Base-by-base conservation (phyloP, 2,888 invertebrate species). In the Oxytorus armatus region DNA sequence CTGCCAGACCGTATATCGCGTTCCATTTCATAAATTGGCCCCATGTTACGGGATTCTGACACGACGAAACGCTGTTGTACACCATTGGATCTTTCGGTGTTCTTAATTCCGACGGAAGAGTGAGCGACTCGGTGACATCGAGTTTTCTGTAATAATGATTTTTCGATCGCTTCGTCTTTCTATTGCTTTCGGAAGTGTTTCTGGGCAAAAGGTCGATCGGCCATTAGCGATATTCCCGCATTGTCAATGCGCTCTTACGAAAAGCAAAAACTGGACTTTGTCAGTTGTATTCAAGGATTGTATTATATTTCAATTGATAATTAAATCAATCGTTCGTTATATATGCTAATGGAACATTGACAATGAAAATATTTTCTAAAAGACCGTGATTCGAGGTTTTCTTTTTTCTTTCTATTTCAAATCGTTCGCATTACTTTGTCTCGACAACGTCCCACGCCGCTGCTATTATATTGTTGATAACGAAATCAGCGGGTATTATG, bases 61-160 rank as follows among this genome's bases (percentile, higher is more conserved):
- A 94, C 0, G 97, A 96, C 0, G 98, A 96, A 11, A 97, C 97
- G 90, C 94, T 96, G 92, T 98, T 97, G 92, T 96, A 98, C 77
- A 98, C 95, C 0, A 96, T 94, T 25, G 94, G 93, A 23, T 93
- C 92, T 61, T 90, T 90, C 4, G 86, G 16, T 5, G 68, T 33
- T n/a, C 73, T 53, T 25, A 25, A 51, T 47, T 55, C 47, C 4
- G 53, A 0, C 11, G 16, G 5, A 1, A 51, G 1, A n/a, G 5
- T 14, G 0, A 29, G 21, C 21, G 44, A 14, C 29, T 33, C 57
- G 2, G 39, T 42, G 1, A 7, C 63, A 0, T 61, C 49, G 39
- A 61, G 18, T 36, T 72, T 59, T 57, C 74, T 70, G 49, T 44
- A 72, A 55, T 29, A 14, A 65, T 7, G 14, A 1, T 53, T 25